Base-by-base conservation (phyloP, 2,113 vertebrate genomes). In the Chaenocephalus aceratus region DNA sequence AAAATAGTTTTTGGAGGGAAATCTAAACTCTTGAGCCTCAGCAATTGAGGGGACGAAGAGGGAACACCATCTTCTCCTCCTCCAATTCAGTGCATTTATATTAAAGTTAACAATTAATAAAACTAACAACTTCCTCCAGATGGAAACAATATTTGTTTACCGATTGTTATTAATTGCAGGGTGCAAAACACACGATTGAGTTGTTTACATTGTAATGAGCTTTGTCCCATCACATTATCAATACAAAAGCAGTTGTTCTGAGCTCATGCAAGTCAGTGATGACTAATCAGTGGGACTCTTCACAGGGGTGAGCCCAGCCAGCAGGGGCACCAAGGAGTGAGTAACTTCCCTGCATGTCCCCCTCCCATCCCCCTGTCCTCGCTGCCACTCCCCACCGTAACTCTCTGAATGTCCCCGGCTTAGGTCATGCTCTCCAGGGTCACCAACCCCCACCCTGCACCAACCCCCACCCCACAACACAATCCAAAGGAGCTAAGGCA, bases 1-100 rank as follows among this genome's bases (percentile, higher is more conserved):
- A 90, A 91, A 84, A 54, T 70, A 83, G 68, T 46, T 93, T 94
- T 93, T 93, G 93, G 91, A 94, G 93, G 93, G 92, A 94, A 95
- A 84, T 83, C 76, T 66, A 88, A 89, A 86, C 79, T 88, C 69
- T 34, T 73, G 78, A 11, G 51, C 18, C n/a, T n/a, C n/a, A n/a
- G n/a, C n/a, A n/a, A n/a, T n/a, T n/a, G n/a, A n/a, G n/a, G n/a
- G n/a, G n/a, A n/a, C n/a, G n/a, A n/a, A n/a, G n/a, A n/a, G n/a
- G n/a, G n/a, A n/a, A n/a, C n/a, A n/a, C n/a, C 52, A 48, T 41
- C 15, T 14, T 34, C 11, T 14, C 59, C 23, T 66, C 63, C 10
- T 41, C 51, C 51, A 41, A 41, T 41, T 41, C 9, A 10, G 12
- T 8, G 10, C 1, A 72, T 59, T 41, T 66, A 41, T 11, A 26